These are phyloP conservation scores for Elysia chlorotica DNA, from an alignment of 1,140 invertebrate genomes.

Conservation along the genomic window DNA sequence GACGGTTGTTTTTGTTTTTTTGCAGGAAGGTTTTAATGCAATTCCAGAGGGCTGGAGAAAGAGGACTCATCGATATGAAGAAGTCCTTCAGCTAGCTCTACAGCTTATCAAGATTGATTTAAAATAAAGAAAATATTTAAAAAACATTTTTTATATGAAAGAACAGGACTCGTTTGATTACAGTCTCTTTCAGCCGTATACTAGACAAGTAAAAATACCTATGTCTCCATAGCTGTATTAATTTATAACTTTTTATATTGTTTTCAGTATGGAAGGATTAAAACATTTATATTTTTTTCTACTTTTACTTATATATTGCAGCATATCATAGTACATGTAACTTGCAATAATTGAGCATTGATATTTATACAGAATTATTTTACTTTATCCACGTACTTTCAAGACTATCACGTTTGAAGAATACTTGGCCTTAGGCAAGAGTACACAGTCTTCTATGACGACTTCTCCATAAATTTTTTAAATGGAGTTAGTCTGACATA, in stretches of 20 bases:
- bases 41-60: conserved; percentile 43
- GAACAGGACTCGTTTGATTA: background rate
- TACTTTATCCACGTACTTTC: too few relatives aligned
- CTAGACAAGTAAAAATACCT: background rate
- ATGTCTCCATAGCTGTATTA: background rate
- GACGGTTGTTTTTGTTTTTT: conserved; percentile 25
- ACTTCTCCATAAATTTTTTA: background rate
- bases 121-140: background rate
- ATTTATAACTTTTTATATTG: background rate
- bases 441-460: too few relatives aligned
- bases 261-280: background rate
- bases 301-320: background rate
- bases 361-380: background rate
- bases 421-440: too few relatives aligned
- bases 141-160: background rate
- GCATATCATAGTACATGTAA: background rate
- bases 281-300: background rate
- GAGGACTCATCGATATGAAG: conserved; percentile 37
- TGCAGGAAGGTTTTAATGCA: conserved; percentile 40
- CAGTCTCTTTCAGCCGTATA: background rate
- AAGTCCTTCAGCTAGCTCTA: conserved; percentile 35
- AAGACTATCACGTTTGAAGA: too few relatives aligned
- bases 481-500: background rate
- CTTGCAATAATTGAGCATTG: background rate
- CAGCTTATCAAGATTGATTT: conserved; percentile 18